Base-by-base conservation (phyloP, 1,140 invertebrate species). In the Charaxes varanes region DNA sequence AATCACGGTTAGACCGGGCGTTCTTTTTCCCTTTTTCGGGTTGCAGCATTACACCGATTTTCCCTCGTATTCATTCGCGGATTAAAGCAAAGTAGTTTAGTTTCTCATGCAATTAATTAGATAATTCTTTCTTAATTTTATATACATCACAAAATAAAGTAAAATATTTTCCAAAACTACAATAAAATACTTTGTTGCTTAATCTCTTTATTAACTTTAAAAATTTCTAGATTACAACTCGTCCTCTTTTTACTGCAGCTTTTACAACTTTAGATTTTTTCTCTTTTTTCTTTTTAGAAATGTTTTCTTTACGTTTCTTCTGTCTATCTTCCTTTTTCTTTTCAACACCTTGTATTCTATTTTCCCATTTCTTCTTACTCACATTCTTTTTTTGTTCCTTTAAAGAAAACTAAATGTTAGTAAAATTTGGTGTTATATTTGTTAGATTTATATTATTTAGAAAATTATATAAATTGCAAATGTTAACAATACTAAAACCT, bases 361-460 rank as follows among this genome's bases (percentile, higher is more conserved):
- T 61, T 10, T 82, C 71, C 78, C 78, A 82, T 24, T 77, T 59
- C 45, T 79, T 82, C 47, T 77, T 73, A 41, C 78, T 79, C 3
- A 62, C 55, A 19, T 82, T 79, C 40, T 82, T 82, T 47, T 67
- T 78, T 69, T 79, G 74, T 40, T 82, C 78, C 78, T 82, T 40
- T 32, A 69, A 42, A 30, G 15, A 15, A 34, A 13, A 18, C 5
- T 11, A 24, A 15, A 18, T 33, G 6, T 24, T 24, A 11, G 12
- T 11, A 24, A n/a, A n/a, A n/a, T n/a, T n/a, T n/a, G n/a, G n/a
- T n/a, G n/a, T n/a, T n/a, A n/a, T n/a, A n/a, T n/a, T n/a, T n/a
- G n/a, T n/a, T n/a, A n/a, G n/a, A n/a, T n/a, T n/a, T n/a, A n/a
- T n/a, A n/a, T n/a, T n/a, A n/a, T n/a, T n/a, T n/a, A n/a, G n/a